phyloP scores from a whole-genome alignment of 2,888 invertebrate genomes.

The Lampropteryx suffumata region DNA sequence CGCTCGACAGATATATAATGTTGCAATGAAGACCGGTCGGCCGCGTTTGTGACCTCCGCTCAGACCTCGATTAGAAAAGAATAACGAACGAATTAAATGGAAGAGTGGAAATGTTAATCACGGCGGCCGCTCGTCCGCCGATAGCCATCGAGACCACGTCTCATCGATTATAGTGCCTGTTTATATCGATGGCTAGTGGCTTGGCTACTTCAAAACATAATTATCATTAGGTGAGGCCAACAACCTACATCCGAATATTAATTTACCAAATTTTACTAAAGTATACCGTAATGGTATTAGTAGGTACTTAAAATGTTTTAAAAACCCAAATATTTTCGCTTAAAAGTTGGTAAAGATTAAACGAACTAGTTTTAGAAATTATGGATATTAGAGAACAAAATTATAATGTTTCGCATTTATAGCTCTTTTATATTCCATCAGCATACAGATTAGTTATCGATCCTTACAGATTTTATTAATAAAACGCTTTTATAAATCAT shows the following conservation, averaged over 20 bases:
- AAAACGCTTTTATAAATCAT: not conserved
- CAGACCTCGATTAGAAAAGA: constrained; percentile 57
- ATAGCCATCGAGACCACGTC: constrained; percentile 49
- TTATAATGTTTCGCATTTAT: constrained; percentile 13
- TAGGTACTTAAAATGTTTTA: constrained; percentile 1
- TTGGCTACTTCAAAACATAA: constrained; percentile 48
- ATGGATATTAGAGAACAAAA: constrained; percentile 16
- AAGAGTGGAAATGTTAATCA: constrained; percentile 51
- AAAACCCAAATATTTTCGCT: constrained; percentile 3
- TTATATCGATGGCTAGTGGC: constrained; percentile 46
- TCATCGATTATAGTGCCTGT: constrained; percentile 48
- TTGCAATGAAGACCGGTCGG: constrained; percentile 71
- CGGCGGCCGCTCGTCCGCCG: constrained; percentile 37
- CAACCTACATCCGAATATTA: constrained; percentile 39
- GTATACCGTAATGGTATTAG: constrained; percentile 2
- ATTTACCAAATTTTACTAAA: constrained; percentile 8
- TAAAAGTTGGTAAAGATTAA: not conserved
- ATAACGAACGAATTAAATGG: constrained; percentile 53
- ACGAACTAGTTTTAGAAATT: constrained; percentile 18
- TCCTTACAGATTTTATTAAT: constrained; percentile 5
- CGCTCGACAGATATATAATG: constrained; percentile 62
- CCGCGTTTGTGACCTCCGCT: constrained; percentile 54
- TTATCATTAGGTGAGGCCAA: constrained; percentile 49
- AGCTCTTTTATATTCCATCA: constrained; percentile 31
- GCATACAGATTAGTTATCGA: constrained; percentile 24